These are phyloP conservation scores for Lasioglossum albipes DNA, from an alignment of 1,140 invertebrate genomes.

Conservation along the genomic window DNA sequence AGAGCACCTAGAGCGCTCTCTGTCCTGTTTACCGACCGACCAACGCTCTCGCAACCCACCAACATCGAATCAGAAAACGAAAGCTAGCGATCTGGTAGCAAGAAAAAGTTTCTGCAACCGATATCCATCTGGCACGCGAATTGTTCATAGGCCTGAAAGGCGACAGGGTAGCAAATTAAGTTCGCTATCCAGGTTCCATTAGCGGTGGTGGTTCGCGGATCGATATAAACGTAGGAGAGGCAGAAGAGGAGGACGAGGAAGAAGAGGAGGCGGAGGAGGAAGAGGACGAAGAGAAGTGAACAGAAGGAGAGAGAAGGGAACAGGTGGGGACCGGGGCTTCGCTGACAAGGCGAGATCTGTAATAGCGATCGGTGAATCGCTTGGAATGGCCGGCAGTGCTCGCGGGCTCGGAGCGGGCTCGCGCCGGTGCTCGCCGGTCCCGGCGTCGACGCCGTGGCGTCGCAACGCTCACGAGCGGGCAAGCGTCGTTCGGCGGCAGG, in stretches of 20 bases:
- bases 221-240: not conserved
- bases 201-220: conserved; percentile 20
- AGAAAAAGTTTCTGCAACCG: not conserved
- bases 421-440: conserved; percentile 1
- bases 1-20: not conserved
- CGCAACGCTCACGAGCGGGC: conserved; percentile 38
- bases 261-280: not conserved
- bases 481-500: conserved; percentile 37
- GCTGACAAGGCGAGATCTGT: conserved; percentile 39
- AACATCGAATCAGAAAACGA: not conserved
- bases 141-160: conserved; percentile 15
- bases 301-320: not conserved
- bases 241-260: not conserved
- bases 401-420: not conserved
- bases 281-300: not conserved
- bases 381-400: conserved; percentile 20
- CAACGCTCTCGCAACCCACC: no score
- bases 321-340: not conserved
- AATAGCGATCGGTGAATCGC: conserved; percentile 39
- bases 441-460: conserved; percentile 50
- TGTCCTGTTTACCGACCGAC: not conserved
- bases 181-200: conserved; percentile 34
- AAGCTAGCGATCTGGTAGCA: no score
- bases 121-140: conserved; percentile 24
- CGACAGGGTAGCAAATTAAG: conserved; percentile 29